These are phyloP conservation scores for Hystrix brachyura DNA, from an alignment of 2,113 vertebrate genomes.

Conservation along the genomic window DNA sequence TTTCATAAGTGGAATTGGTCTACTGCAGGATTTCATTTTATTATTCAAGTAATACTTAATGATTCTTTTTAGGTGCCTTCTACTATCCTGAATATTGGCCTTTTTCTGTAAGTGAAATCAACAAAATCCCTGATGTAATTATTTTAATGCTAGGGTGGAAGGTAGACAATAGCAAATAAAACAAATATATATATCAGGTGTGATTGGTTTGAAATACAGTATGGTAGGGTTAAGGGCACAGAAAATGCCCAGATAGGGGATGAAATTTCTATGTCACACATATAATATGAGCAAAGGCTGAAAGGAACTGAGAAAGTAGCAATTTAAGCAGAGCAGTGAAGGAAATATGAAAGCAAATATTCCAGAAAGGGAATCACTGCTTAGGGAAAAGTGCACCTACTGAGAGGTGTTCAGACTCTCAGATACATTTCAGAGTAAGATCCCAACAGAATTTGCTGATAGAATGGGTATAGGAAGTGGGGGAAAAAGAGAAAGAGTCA, in stretches of 20 bases:
- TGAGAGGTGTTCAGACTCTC: not conserved
- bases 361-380: not conserved
- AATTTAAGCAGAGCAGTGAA: not conserved
- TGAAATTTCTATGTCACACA: not conserved
- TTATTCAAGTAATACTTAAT: constrained; percentile 27
- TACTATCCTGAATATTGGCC: not conserved
- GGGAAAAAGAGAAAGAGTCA: not conserved
- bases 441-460: not conserved
- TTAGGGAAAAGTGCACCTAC: not conserved
- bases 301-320: not conserved
- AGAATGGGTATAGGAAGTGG: not conserved
- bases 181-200: not conserved
- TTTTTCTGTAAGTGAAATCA: not conserved
- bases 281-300: not conserved
- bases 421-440: not conserved
- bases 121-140: not conserved
- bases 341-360: not conserved
- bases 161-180: not conserved
- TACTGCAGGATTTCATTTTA: not conserved
- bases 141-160: not conserved
- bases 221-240: not conserved
- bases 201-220: not conserved
- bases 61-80: not conserved
- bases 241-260: not conserved
- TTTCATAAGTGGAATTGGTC: not conserved